Evolutionary conservation across 2,888 invertebrate genomes (phyloP).

Genomic region (Crocallis elinguaria): DNA sequence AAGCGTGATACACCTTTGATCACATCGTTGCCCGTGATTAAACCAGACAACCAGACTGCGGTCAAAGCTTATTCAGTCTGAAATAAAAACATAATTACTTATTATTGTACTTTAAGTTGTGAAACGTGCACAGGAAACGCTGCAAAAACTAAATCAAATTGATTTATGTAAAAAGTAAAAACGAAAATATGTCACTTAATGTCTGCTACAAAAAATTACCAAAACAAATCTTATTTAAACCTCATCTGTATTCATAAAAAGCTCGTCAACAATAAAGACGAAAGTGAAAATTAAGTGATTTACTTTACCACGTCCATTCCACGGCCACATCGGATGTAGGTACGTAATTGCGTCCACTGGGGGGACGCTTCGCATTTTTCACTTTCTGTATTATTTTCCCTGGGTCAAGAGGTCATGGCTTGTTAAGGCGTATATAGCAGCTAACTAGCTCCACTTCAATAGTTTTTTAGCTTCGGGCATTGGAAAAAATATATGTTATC

Average conservation of each 20-base stretch:
- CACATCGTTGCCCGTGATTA: no score
- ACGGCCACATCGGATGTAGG: conserved; percentile 9
- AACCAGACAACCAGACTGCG: no score
- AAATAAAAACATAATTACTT: no score
- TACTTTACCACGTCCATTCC: conserved; percentile 15
- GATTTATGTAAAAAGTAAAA: no score
- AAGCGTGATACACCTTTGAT: no score
- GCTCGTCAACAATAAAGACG: conserved; percentile 12
- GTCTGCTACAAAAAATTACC: neutral
- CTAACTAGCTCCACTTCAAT: no score
- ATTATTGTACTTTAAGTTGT: no score
- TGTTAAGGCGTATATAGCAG: conserved; percentile 13
- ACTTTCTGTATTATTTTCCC: conserved; percentile 18
- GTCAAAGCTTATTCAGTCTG: no score
- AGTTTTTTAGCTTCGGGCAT: no score
- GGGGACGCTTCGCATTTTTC: conserved; percentile 15
- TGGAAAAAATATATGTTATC: no score
- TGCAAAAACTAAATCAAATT: no score
- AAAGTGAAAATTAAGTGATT: conserved; percentile 26
- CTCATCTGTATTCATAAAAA: conserved; percentile 10
- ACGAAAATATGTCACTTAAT: neutral
- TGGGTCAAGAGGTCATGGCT: conserved; percentile 3
- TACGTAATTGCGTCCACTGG: conserved; percentile 16
- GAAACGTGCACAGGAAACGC: no score
- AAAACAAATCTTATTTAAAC: neutral